Percentiles rank a stretch among this genome's conserved stretches.
Evolutionary conservation across 1,140 invertebrate genomes (phyloP).

Genomic region (Drosophila mauritiana): DNA sequence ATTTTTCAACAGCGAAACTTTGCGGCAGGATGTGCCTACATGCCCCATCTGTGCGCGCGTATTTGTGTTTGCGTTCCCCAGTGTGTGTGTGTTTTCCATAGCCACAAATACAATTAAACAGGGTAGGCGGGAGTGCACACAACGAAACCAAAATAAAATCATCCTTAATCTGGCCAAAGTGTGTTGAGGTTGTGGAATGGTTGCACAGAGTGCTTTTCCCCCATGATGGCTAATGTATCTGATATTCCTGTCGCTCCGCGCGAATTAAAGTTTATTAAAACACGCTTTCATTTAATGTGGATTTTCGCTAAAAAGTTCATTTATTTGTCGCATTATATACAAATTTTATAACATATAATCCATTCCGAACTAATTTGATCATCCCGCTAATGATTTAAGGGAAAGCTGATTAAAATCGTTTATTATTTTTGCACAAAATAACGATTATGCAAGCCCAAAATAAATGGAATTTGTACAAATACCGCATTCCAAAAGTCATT

Average conservation of each 20-base stretch:
- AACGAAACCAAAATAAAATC: constrained; percentile 55
- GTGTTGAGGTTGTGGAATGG: constrained; percentile 18
- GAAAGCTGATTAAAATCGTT: not conserved
- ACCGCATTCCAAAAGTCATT: not conserved
- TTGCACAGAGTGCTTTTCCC: constrained; percentile 18
- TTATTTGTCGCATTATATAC: not conserved
- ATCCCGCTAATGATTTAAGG: not conserved
- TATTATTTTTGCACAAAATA: not conserved
- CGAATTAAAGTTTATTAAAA: constrained; percentile 30
- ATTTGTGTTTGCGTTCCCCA: constrained; percentile 5
- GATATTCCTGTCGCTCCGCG: constrained; percentile 14
- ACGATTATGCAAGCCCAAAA: not conserved
- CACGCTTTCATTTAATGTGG: constrained; percentile 11
- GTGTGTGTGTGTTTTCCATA: constrained; percentile 9
- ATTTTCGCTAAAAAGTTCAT: constrained; percentile 2
- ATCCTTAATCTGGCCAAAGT: constrained; percentile 54
- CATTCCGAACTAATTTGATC: constrained; percentile 6
- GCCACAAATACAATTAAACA: constrained; percentile 73
- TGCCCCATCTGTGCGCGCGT: constrained; percentile 14
- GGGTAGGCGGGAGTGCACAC: constrained; percentile 29
- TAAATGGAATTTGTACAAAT: not conserved
- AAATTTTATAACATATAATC: not conserved
- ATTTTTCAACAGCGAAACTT: constrained; percentile 72
- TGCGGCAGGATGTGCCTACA: constrained; percentile 35
- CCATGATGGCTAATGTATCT: constrained; percentile 29